These are phyloP conservation scores for Iselma pallidipennis DNA, from an alignment of 2,888 invertebrate species.

Conservation along the genomic window DNA sequence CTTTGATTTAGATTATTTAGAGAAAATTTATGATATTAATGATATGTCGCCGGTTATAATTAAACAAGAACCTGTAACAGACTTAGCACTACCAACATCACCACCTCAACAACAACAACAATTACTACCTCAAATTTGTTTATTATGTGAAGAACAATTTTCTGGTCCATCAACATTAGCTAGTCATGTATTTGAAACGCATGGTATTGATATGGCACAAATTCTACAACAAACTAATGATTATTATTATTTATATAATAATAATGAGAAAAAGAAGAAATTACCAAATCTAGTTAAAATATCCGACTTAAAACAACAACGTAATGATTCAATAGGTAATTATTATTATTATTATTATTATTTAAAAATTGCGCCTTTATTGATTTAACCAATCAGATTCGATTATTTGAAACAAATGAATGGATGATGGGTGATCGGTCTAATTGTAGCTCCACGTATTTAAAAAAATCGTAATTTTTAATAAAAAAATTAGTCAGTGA, in stretches of 20 bases:
- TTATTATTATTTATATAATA: no score
- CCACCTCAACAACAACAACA: background rate
- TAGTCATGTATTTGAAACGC: conserved; percentile 59
- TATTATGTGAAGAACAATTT: conserved; percentile 60
- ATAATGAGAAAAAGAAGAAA: conserved; percentile 47
- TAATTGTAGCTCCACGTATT: no score
- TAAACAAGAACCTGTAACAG: background rate
- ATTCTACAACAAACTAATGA: conserved; percentile 34
- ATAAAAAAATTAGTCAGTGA: no score
- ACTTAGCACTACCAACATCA: background rate
- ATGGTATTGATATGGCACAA: conserved; percentile 58
- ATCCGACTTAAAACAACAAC: conserved; percentile 47
- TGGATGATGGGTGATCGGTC: no score
- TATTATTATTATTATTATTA: background rate
- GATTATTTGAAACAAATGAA: no score
- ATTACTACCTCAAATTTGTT: conserved; percentile 54
- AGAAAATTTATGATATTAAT: background rate
- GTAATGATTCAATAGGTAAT: conserved; percentile 37
- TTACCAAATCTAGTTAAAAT: conserved; percentile 53
- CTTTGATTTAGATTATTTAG: background rate
- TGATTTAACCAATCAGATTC: background rate
- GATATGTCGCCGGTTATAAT: background rate
- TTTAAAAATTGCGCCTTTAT: background rate
- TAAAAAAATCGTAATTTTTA: no score
- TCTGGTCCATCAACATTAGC: conserved; percentile 56